Percentiles rank a stretch among this genome's conserved stretches.
phyloP scores from a whole-genome alignment of 2,797 vertebrate genomes.

The Neoniphon sammara region DNA sequence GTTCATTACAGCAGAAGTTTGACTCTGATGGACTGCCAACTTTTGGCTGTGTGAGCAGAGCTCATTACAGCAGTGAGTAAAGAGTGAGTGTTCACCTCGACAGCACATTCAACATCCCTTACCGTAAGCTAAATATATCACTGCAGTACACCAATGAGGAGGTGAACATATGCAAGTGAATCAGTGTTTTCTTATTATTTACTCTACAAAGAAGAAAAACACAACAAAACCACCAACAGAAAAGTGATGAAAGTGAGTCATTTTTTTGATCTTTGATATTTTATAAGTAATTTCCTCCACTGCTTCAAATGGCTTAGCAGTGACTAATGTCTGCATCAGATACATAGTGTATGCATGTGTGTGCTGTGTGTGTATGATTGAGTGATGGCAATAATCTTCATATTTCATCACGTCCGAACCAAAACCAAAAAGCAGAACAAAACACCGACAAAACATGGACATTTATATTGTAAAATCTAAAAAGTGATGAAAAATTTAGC shows the following conservation, averaged over 20 bases:
- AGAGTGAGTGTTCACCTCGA: slow-evolving; percentile 37
- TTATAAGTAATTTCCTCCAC: not conserved
- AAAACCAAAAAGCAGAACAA: not conserved
- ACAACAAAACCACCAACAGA: slow-evolving; percentile 18
- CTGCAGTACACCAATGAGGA: slow-evolving; percentile 2
- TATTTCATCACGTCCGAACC: not conserved
- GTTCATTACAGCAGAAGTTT: slow-evolving; percentile 29
- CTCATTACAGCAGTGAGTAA: slow-evolving; percentile 57
- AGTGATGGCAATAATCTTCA: not conserved
- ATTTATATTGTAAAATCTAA: not conserved
- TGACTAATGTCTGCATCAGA: slow-evolving; percentile 17
- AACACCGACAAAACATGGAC: not conserved
- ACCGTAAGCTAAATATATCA: slow-evolving; percentile 43
- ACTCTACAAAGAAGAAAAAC: slow-evolving; percentile 23
- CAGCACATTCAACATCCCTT: slow-evolving; percentile 31
- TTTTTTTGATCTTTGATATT: slow-evolving; percentile 30
- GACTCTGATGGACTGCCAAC: not conserved
- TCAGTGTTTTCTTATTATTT: slow-evolving; percentile 21
- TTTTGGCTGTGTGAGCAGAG: slow-evolving; percentile 57
- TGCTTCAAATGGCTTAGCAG: not conserved
- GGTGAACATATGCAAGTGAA: slow-evolving; percentile 37
- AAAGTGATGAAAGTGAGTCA: slow-evolving; percentile 1
- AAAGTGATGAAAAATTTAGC: not conserved
- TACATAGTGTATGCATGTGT: not conserved
- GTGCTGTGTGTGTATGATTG: not conserved